These are phyloP conservation scores for Indri indri DNA, from an alignment of 2,113 vertebrate species.

Conservation along the genomic window DNA sequence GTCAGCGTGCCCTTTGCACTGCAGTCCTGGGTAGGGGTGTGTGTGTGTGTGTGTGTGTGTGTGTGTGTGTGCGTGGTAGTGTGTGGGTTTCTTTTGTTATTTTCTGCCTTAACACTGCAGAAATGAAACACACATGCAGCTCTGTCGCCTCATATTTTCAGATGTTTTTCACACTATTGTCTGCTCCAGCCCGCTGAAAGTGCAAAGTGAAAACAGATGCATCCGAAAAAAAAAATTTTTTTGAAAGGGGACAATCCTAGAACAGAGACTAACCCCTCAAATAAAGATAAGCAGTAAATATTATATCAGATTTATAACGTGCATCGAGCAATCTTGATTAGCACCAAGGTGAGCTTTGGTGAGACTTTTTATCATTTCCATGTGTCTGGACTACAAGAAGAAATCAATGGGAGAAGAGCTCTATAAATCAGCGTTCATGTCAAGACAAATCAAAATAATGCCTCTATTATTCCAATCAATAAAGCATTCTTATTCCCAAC, in stretches of 20 bases:
- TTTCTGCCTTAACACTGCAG: constrained; percentile 78
- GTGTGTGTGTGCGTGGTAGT: constrained; percentile 72
- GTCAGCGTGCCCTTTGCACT: constrained; percentile 78
- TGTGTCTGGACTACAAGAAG: constrained; percentile 82
- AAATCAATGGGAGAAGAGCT: constrained; percentile 86
- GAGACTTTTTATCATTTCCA: constrained; percentile 85
- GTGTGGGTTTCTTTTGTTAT: constrained; percentile 81
- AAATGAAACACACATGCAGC: constrained; percentile 87
- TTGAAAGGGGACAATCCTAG: constrained; percentile 67
- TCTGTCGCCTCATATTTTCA: constrained; percentile 86
- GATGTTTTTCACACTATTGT: constrained; percentile 86
- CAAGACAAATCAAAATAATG: constrained; percentile 91
- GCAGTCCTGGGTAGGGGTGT: not conserved
- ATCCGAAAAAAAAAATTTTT: constrained; percentile 60
- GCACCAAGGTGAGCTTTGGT: constrained; percentile 76
- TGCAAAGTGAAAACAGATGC: constrained; percentile 88
- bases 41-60: constrained; percentile 51
- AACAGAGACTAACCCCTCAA: constrained; percentile 43
- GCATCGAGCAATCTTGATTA: constrained; percentile 76
- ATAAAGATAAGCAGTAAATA: constrained; percentile 71
- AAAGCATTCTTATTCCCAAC: constrained; percentile 87
- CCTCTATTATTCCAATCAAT: constrained; percentile 91
- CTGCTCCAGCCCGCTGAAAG: constrained; percentile 82
- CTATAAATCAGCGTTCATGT: constrained; percentile 89
- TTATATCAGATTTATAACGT: constrained; percentile 64